Conservation (phyloP, 2,888 invertebrate species). For the Agrochola litura region DNA sequence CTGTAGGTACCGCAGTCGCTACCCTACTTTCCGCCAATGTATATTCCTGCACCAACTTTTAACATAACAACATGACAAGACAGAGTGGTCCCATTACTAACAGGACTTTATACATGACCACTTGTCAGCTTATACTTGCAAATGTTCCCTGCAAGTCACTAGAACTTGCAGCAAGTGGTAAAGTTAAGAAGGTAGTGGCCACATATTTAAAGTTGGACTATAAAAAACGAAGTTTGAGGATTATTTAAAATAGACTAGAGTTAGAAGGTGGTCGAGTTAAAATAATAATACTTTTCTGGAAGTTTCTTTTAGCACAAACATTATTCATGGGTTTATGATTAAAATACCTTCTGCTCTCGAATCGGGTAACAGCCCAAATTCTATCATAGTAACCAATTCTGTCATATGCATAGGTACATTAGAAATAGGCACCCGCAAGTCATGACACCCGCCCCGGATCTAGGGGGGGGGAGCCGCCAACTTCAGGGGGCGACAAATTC, state of each 20-base stretch:
- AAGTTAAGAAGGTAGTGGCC: neutral
- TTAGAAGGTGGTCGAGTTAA: neutral
- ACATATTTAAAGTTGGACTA: constrained; percentile 10
- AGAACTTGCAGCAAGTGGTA: constrained; percentile 10
- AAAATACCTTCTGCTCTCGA: no score
- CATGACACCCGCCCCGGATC: no score
- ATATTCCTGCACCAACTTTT: neutral
- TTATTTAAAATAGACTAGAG: constrained; percentile 10
- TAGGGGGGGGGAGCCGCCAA: no score
- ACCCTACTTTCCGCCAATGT: neutral
- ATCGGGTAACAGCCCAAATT: no score
- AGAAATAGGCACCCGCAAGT: no score
- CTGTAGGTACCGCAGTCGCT: no score
- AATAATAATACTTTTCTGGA: neutral
- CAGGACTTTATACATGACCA: neutral
- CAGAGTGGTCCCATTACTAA: constrained; percentile 2
- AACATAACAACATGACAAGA: constrained; percentile 17
- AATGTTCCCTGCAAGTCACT: constrained; percentile 1
- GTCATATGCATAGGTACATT: no score
- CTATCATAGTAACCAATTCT: no score
- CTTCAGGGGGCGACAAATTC: no score
- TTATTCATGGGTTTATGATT: no score
- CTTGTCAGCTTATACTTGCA: constrained; percentile 29
- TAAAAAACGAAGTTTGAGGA: constrained; percentile 14
- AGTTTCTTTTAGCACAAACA: neutral